These are phyloP conservation scores for Siniperca undulata DNA, from an alignment of 2,797 vertebrate species.

Conservation along the genomic window DNA sequence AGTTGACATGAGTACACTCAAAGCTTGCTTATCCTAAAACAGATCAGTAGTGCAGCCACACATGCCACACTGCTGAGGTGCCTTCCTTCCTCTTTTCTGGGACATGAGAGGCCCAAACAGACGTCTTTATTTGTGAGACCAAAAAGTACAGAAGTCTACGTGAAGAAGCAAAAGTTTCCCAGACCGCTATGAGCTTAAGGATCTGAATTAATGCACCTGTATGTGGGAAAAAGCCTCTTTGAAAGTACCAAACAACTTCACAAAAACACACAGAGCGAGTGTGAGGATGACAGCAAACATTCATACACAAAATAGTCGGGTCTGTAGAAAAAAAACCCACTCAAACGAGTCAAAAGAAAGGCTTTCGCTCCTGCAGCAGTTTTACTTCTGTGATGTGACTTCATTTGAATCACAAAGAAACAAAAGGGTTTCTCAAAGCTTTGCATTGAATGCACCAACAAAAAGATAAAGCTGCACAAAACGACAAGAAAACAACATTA, in stretches of 20 bases:
- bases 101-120: background rate
- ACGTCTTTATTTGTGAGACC: conserved; percentile 32
- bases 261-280: conserved; percentile 29
- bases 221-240: background rate
- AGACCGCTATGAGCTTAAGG: conserved; percentile 3
- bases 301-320: conserved; percentile 52
- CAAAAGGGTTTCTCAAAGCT: conserved; percentile 59
- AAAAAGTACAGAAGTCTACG: background rate
- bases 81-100: conserved; percentile 8
- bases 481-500: conserved; percentile 33
- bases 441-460: conserved; percentile 22
- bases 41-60: background rate
- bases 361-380: conserved; percentile 47
- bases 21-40: background rate
- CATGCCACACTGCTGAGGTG: background rate
- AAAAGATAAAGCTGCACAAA: conserved; percentile 22
- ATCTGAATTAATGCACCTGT: conserved; percentile 49
- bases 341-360: conserved; percentile 22
- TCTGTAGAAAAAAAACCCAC: conserved; percentile 31
- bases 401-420: conserved; percentile 80
- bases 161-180: conserved; percentile 37
- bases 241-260: conserved; percentile 27
- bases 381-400: conserved; percentile 54
- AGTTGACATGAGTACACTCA: background rate
- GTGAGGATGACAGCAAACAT: conserved; percentile 48